Conservation (phyloP, 64 coral and sea anemone genomes). For the Montipora foliosa region DNA sequence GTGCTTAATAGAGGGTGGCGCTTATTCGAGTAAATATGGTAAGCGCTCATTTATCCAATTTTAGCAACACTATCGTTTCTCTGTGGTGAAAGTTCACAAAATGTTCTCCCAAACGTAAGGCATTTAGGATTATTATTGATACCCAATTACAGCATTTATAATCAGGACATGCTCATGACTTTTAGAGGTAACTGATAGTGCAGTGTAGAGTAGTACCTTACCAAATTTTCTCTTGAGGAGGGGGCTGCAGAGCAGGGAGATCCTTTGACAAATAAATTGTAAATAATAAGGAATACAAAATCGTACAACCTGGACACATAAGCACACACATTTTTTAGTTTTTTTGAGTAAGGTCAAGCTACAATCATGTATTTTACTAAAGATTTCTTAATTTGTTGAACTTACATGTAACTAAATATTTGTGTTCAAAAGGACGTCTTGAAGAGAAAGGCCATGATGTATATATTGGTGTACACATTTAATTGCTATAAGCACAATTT, state of each 20-base stretch:
- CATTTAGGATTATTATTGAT: no score
- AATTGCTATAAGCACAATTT: neutral
- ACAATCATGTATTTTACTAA: neutral
- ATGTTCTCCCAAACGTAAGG: no score
- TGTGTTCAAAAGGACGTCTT: neutral
- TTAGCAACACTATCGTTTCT: no score
- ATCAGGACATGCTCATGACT: neutral
- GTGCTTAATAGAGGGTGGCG: no score
- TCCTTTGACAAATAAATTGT: slow-evolving; percentile 12
- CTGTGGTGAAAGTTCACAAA: no score
- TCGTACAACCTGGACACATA: neutral
- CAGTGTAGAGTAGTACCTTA: neutral
- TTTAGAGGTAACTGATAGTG: neutral
- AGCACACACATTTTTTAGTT: neutral
- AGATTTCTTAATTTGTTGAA: neutral
- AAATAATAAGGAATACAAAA: neutral
- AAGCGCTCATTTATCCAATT: no score
- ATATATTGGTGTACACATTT: slow-evolving; percentile 1
- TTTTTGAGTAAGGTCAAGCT: neutral
- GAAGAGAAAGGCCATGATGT: neutral
- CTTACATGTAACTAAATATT: neutral
- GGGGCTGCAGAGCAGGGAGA: neutral
- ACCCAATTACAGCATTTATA: no score
- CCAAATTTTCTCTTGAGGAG: neutral
- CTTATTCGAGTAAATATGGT: no score